Base-by-base conservation (phyloP, 92 coral and sea anemone species). In the Paragorgia papillata region DNA sequence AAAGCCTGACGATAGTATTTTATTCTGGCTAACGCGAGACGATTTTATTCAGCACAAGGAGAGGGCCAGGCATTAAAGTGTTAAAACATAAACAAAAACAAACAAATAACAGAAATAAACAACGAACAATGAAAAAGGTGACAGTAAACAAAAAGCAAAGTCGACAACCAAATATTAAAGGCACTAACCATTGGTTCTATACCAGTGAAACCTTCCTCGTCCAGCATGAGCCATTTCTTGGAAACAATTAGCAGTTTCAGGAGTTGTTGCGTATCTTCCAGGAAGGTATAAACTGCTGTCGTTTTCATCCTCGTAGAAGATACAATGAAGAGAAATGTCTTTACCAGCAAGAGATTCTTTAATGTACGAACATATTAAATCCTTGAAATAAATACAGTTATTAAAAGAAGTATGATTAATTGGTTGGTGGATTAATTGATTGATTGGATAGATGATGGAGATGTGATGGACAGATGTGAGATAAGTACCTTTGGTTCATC, bases 341-440 rank as follows among this genome's bases (percentile, higher is more conserved):
- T 88, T 85, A 41, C 99, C 99, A n/a, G 99, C 97, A 1, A 95
- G 80, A 0, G 97, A 91, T 84, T 95, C 99, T 25, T 96, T 91
- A 26, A 95, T 65, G 75, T 91, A 95, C 9, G 97, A 96, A 64
- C 97, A 95, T 2, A 85, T 96, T 28, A 91, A 83, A 50, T 95
- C 97, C 99, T 95, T 79, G 0, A 56, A n/a, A 69, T 35, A 34
- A 29, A 41, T 32, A 61, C 2, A n/a, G 15, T 30, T 18, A 59
- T 34, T 0, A 0, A 25, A 28, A 7, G 6, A 19, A 32, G 7
- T 19, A 37, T 37, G 5, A 12, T n/a, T n/a, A n/a, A n/a, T n/a
- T n/a, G n/a, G n/a, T n/a, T n/a, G n/a, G n/a, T n/a, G n/a, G n/a
- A n/a, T n/a, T n/a, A n/a, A n/a, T n/a, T n/a, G n/a, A n/a, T n/a